These are phyloP conservation scores for Hydropsyche tenuis DNA, from an alignment of 1,140 invertebrate species.

Conservation along the genomic window DNA sequence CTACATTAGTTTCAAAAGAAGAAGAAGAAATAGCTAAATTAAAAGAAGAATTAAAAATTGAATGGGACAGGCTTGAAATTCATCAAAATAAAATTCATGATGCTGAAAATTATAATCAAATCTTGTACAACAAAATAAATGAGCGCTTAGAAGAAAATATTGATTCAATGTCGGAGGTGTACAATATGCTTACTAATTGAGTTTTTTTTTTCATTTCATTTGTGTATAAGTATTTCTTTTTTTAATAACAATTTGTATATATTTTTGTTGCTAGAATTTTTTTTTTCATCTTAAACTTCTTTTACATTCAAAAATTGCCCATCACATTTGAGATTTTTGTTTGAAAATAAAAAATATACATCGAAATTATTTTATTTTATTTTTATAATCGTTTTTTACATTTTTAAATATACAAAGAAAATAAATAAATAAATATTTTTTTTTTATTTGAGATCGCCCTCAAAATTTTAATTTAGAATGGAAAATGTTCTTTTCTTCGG, in stretches of 20 bases:
- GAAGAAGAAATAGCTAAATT: slow-evolving; percentile 56
- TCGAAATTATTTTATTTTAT: slow-evolving; percentile 17
- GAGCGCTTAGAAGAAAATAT: slow-evolving; percentile 54
- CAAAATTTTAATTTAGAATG: no score
- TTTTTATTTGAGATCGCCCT: background rate
- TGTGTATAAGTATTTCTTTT: no score
- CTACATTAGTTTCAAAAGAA: slow-evolving; percentile 57
- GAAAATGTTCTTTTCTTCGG: no score
- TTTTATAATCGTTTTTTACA: background rate
- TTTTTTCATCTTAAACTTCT: no score
- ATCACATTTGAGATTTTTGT: no score
- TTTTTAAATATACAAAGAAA: slow-evolving; percentile 1
- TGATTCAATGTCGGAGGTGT: slow-evolving; percentile 42
- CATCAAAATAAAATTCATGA: slow-evolving; percentile 58
- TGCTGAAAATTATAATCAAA: slow-evolving; percentile 58
- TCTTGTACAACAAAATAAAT: slow-evolving; percentile 53
- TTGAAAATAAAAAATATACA: background rate
- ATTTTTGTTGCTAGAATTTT: no score
- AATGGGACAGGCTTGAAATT: slow-evolving; percentile 57
- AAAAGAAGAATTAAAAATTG: slow-evolving; percentile 55
- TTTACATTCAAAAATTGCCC: no score
- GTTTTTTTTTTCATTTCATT: no score
- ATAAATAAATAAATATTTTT: slow-evolving; percentile 19
- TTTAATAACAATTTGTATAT: no score
- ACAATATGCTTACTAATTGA: background rate